Evolutionary conservation across 2,113 vertebrate species (phyloP), one percentile per base, ranked within the genome.

Genomic region (Caloenas nicobarica): DNA sequence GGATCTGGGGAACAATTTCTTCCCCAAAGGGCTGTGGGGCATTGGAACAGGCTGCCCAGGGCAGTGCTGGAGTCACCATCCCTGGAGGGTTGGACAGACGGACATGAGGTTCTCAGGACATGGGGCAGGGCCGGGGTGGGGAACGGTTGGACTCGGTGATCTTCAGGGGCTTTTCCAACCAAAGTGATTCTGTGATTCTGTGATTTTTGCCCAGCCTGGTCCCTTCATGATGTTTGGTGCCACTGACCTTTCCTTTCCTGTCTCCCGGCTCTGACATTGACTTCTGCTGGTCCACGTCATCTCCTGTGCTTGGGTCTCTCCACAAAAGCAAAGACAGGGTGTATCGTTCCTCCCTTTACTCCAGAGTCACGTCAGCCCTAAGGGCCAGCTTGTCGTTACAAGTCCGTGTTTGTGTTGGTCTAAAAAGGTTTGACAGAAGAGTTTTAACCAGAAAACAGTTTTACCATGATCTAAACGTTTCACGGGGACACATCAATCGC

Each of bases 401-500:
- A 3, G 62, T 66, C 61, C 29, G 16, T 0, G 5, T 21, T 29
- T 40, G 23, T 25, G n/a, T 10, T 23, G 24, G n/a, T 34, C 76
- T 66, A 28, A 77, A 79, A 57, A 82, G 36, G 17, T 54, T 15
- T 28, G 77, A 22, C 50, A 54, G n/a, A 73, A 36, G 40, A 56
- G 22, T 61, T 76, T 31, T 29, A 65, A 51, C 13, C 36, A 46
- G n/a, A 73, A 82, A 68, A 40, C n/a, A 42, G 31, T 33, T 78
- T 48, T 28, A 31, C 60, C 31, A 11, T 7, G 19, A 65, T 31
- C 36, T 21, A 21, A 89, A 36, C n/a, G 10, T 62, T 33, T 64
- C 69, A 13, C 0, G 0, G 51, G 31, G 31, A 10, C 36, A 53
- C 40, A 19, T 34, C 65, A 25, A n/a, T 13, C 0, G 31, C 54